A percentile compares a stretch with the other conserved stretches of the same genome.
phyloP scores from a whole-genome alignment of 2,888 invertebrate species.

The Nomada flava region DNA sequence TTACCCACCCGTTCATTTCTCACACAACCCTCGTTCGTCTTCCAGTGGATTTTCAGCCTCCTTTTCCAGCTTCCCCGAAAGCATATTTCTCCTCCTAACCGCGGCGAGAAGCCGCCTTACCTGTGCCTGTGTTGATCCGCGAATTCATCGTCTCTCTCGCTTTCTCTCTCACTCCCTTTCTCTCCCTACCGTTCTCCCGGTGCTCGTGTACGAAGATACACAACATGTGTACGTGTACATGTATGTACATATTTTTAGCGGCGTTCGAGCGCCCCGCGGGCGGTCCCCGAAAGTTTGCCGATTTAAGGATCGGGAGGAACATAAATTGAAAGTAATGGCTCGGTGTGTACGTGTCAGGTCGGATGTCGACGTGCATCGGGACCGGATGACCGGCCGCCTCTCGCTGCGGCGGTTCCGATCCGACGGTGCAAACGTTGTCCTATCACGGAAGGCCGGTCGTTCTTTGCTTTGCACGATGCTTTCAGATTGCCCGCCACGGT shows the following conservation, averaged over 20 bases:
- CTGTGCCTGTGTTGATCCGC: slow-evolving; percentile 36
- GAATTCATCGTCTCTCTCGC: neutral
- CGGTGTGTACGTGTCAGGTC: slow-evolving; percentile 70
- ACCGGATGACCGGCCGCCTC: slow-evolving; percentile 58
- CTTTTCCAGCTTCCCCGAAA: slow-evolving; percentile 53
- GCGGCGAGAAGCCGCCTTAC: slow-evolving; percentile 16
- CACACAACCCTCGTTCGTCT: slow-evolving; percentile 4
- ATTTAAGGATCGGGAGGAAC: slow-evolving; percentile 77
- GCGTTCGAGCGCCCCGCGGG: slow-evolving; percentile 70
- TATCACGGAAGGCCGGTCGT: slow-evolving; percentile 72
- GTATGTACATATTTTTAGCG: slow-evolving; percentile 49
- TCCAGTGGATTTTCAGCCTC: slow-evolving; percentile 25
- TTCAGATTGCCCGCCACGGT: slow-evolving; percentile 12
- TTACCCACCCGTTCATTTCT: neutral
- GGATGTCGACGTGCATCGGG: slow-evolving; percentile 69
- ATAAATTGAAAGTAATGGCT: slow-evolving; percentile 83
- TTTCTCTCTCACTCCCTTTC: neutral
- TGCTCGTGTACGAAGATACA: slow-evolving; percentile 7
- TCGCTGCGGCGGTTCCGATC: slow-evolving; percentile 58
- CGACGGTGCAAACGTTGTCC: slow-evolving; percentile 72
- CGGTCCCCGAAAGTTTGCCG: slow-evolving; percentile 76
- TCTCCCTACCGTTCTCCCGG: neutral
- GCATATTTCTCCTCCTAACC: slow-evolving; percentile 43
- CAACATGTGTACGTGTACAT: too few species aligned
- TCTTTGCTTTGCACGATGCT: slow-evolving; percentile 34